Evolutionary conservation across 1,140 invertebrate species (phyloP), one percentile per base, ranked within the genome.

Genomic region (Heliconius hermathena): DNA sequence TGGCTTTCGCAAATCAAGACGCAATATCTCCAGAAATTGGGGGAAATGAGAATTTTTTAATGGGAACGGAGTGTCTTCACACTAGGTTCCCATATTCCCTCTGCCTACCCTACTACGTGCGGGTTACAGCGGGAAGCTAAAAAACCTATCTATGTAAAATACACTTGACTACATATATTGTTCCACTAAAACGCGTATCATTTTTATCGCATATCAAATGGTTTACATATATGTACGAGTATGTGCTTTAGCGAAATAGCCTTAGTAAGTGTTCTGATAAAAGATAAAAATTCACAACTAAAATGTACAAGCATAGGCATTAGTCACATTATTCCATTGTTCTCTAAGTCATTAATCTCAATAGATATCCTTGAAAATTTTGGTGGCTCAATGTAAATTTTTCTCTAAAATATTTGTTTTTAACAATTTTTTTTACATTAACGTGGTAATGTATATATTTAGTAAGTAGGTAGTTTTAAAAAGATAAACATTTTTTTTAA

Each of bases 171-270:
- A 66, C 36, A 8, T n/a, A 66, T 8, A 49, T 26, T 76, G 60
- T 38, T 41, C 52, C 54, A 41, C 26, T 66, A 75, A 57, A 66
- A 36, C 11, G 60, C 74, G 54, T 36, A 66, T 75, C 60, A 41
- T 46, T 70, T 26, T 76, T 76, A 76, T 76, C 74, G 60, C 38
- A 70, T 76, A 76, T 76, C 41, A 76, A 72, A 76, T 70, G 74
- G 60, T 76, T 49, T 70, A 46, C 74, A 46, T 60, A 60, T 71
- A 70, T 72, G 33, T 36, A 33, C 33, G 33, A 33, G 60, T 76
- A 76, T 76, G 38, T 76, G 46, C 74, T 70, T 76, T 70, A 76
- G 57, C 74, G 60, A 71, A 76, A 76, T 76, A 41, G 41, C 57
- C 74, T 22, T 49, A 76, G 60, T 41, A 71, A 70, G 74, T 49